Evolutionary conservation across 2,797 vertebrate species (phyloP), one percentile per base, ranked within the genome.

Genomic region (Tamandua tetradactyla): DNA sequence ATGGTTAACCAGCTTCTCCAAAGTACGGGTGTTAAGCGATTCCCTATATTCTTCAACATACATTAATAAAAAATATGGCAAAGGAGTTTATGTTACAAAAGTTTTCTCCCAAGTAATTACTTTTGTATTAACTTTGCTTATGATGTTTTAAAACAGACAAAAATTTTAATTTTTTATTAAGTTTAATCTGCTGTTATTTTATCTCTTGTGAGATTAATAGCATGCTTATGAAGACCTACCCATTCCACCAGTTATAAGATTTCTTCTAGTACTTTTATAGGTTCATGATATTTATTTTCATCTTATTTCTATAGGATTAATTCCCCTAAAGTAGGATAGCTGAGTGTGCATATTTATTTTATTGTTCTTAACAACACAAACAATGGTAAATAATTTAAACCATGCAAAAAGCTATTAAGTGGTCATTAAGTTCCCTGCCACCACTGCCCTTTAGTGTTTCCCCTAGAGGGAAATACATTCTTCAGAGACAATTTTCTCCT

Each of bases 351-450:
- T 44, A 13, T 90, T 62, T 81, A 89, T 61, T 75, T 87, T 64
- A 76, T 35, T 87, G 57, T 64, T 90, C 18, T 81, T 27, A 87
- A 37, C 52, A 87, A 64, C 59, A 52, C 1, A 52, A 82, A 94
- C 32, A 76, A 74, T 87, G n/a, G 15, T 81, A 95, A 88, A 52
- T 90, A 96, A 92, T 75, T 87, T 87, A 86, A 95, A 55, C n/a
- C 18, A 84, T 83, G 55, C 35, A 52, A 82, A 93, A 95, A 76
- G 27, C 72, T 76, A 35, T 84, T 49, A 74, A 71, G 49, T 78
- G 23, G 30, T 55, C 81, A 81, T 78, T 79, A 89, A 88, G 32
- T 86, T 93, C 37, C 37, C 11, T 86, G 35, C 61, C 32, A 71
- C 18, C 15, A 14, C 15, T 15, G 9, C 52, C 47, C 40, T 35